phyloP scores from a whole-genome alignment of 2,888 invertebrate genomes.

The Ariolimax columbianus region DNA sequence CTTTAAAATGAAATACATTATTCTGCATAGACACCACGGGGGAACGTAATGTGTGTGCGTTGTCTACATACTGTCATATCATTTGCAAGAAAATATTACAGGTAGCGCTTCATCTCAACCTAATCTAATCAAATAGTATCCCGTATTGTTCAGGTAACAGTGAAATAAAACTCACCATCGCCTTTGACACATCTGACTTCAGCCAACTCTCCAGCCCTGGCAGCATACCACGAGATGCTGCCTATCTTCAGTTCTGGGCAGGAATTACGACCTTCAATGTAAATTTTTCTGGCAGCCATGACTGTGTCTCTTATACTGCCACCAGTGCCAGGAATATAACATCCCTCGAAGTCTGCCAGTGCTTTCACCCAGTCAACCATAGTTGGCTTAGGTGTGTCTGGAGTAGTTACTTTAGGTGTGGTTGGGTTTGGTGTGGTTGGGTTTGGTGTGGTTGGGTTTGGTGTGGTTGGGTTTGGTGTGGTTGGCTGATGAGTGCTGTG shows the following conservation, averaged over 20 bases:
- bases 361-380: conserved; percentile 20
- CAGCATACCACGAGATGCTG: conserved; percentile 59
- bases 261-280: conserved; percentile 31
- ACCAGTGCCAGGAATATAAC: conserved; percentile 40
- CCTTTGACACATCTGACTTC: conserved; percentile 55
- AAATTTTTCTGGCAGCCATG: background rate
- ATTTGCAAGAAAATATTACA: background rate
- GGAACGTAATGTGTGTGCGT: too few species aligned
- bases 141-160: background rate
- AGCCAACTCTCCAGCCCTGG: conserved; percentile 47
- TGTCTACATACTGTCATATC: too few species aligned
- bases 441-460: background rate
- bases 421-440: conserved; percentile 14
- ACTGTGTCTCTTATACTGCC: background rate
- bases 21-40: too few species aligned
- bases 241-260: conserved; percentile 60
- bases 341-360: conserved; percentile 37
- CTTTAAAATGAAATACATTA: too few species aligned
- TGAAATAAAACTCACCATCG: conserved; percentile 39
- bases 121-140: background rate
- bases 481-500: background rate
- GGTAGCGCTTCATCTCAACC: background rate
- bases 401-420: background rate
- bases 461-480: background rate
- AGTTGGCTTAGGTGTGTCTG: background rate